Evolutionary conservation across 1,140 invertebrate species (phyloP).

Genomic region (Dendrolimus kikuchii): DNA sequence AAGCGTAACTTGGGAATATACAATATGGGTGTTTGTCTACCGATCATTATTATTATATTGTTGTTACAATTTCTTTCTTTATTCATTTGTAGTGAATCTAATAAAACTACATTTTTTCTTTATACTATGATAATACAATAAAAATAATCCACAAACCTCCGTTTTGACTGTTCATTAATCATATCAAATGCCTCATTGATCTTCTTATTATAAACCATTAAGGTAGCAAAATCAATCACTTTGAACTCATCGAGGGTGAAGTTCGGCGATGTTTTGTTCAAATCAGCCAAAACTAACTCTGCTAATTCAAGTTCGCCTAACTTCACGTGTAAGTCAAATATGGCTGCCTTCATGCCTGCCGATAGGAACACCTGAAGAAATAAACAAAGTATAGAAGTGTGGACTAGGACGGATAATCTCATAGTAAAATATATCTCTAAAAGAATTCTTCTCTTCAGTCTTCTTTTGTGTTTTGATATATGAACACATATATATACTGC

Average conservation of each 20-base stretch:
- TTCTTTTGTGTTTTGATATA: too few relatives aligned
- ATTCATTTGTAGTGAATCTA: too few relatives aligned
- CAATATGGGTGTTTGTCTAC: too few relatives aligned
- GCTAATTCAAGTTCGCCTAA: slow-evolving; percentile 65
- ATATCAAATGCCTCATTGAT: slow-evolving; percentile 63
- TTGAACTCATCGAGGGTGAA: slow-evolving; percentile 74
- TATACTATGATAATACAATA: too few relatives aligned
- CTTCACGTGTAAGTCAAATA: slow-evolving; percentile 72
- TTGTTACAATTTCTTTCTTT: too few relatives aligned
- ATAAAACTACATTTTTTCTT: too few relatives aligned
- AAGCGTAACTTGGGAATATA: too few relatives aligned
- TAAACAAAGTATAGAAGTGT: not conserved
- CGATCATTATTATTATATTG: too few relatives aligned
- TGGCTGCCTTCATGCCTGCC: slow-evolving; percentile 69
- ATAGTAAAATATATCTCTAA: too few relatives aligned
- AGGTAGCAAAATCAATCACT: slow-evolving; percentile 70
- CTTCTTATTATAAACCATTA: slow-evolving; percentile 66
- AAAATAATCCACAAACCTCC: slow-evolving; percentile 35
- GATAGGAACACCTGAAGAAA: slow-evolving; percentile 59
- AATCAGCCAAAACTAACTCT: slow-evolving; percentile 50
- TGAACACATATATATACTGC: too few relatives aligned
- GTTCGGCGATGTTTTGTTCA: slow-evolving; percentile 52
- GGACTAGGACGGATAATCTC: too few relatives aligned
- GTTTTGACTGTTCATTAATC: slow-evolving; percentile 50
- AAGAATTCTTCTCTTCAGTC: too few relatives aligned